Percentiles rank a stretch among this genome's conserved stretches.
phyloP scores from a whole-genome alignment of 2,888 invertebrate species.

The Atethmia centrago region DNA sequence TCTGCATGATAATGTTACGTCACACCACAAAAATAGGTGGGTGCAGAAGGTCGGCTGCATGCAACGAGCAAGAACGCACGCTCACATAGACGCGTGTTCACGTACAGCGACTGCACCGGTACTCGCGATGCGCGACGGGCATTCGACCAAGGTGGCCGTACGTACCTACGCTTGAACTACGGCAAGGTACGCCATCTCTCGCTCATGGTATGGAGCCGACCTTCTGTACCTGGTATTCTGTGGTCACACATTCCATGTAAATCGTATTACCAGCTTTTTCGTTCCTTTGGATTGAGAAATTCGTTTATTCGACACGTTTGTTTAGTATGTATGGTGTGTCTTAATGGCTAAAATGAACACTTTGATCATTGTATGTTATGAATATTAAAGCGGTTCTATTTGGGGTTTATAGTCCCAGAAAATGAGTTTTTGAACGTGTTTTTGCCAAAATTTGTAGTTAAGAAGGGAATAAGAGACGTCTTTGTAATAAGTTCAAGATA shows the following conservation, averaged over 20 bases:
- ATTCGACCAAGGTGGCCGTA: not conserved
- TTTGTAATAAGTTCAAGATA: not conserved
- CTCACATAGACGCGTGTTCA: not conserved
- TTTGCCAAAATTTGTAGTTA: not conserved
- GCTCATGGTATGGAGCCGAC: not conserved
- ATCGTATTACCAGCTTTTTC: conserved; percentile 58
- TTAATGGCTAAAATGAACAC: conserved; percentile 28
- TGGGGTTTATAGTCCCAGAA: not conserved
- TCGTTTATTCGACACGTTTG: conserved; percentile 38
- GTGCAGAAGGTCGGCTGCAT: conserved; percentile 4
- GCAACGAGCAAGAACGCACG: not conserved
- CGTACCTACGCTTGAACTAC: not conserved
- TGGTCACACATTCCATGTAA: conserved; percentile 45
- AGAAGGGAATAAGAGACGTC: not conserved
- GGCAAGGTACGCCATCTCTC: not conserved
- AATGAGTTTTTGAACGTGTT: not conserved
- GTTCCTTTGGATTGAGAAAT: conserved; percentile 53
- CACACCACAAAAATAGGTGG: not conserved
- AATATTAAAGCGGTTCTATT: conserved; percentile 17
- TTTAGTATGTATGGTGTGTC: conserved; percentile 31
- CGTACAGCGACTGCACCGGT: not conserved
- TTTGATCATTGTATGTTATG: conserved; percentile 40
- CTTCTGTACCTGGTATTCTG: not conserved
- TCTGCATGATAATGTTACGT: conserved; percentile 56
- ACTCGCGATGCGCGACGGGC: no score